These are phyloP conservation scores for Nixonia krombeini DNA, from an alignment of 1,140 invertebrate species.

Conservation along the genomic window DNA sequence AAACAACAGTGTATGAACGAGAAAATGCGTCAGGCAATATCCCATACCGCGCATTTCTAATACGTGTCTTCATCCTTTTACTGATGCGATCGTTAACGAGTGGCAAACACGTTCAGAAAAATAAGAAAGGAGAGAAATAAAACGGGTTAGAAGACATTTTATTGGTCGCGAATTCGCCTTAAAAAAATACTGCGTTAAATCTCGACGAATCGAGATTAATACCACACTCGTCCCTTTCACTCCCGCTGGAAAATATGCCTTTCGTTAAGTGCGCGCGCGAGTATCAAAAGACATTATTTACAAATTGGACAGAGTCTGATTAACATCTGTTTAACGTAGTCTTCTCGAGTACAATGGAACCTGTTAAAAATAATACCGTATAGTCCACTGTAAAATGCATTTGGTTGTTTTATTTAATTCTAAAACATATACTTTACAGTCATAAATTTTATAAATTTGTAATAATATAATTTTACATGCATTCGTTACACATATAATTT, in stretches of 20 bases:
- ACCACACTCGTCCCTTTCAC: neutral
- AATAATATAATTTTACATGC: neutral
- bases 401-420: too few species aligned
- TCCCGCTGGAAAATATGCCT: neutral
- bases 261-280: constrained; percentile 11
- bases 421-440: too few species aligned
- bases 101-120: neutral
- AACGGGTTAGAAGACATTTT: neutral
- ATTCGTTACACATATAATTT: too few species aligned
- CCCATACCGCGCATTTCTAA: neutral
- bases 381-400: too few species aligned
- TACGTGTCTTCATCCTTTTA: too few species aligned
- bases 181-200: constrained; percentile 3
- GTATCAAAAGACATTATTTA: constrained; percentile 50
- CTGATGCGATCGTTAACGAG: too few species aligned
- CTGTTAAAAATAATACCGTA: constrained; percentile 8
- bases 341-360: constrained; percentile 21
- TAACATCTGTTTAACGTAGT: constrained; percentile 19
- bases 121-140: neutral
- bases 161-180: neutral
- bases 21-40: neutral
- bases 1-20: constrained; percentile 10
- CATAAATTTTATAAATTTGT: neutral
- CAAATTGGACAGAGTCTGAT: constrained; percentile 29
- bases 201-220: too few species aligned